These are phyloP conservation scores for Andrena haemorrhoa DNA, from an alignment of 2,888 invertebrate species.

Conservation along the genomic window DNA sequence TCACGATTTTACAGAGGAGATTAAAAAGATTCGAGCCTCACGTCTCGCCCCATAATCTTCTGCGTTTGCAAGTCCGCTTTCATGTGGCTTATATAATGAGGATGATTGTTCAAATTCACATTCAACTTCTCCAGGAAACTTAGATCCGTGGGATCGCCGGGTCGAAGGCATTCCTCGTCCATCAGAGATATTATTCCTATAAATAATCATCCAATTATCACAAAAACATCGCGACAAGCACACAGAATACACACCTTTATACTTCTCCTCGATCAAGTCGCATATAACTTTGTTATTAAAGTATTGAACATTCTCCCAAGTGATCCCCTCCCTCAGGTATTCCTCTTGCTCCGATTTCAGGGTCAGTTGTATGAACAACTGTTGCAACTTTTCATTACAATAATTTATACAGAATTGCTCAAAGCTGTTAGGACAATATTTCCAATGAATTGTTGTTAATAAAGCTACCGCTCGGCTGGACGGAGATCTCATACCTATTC, in stretches of 20 bases:
- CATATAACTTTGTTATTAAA: conserved; percentile 98
- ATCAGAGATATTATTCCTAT: conserved; percentile 92
- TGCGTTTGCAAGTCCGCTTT: conserved; percentile 92
- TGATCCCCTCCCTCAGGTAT: conserved; percentile 95
- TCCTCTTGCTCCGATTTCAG: conserved; percentile 97
- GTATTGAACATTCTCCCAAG: conserved; percentile 95
- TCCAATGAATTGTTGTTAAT: neutral
- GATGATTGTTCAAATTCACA: conserved; percentile 90
- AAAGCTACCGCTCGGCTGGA: neutral
- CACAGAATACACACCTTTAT: conserved; percentile 88
- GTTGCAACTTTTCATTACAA: conserved; percentile 98
- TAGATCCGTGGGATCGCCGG: conserved; percentile 93
- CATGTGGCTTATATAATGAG: conserved; percentile 93
- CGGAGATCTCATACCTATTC: conserved; percentile 88
- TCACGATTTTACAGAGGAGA: neutral
- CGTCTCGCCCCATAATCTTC: conserved; percentile 94
- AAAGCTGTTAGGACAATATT: conserved; percentile 86
- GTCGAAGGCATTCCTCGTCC: conserved; percentile 97
- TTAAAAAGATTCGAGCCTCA: conserved; percentile 83
- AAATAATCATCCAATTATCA: neutral
- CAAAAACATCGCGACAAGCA: neutral
- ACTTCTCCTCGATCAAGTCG: conserved; percentile 95
- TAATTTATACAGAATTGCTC: conserved; percentile 98
- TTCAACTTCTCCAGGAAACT: conserved; percentile 94
- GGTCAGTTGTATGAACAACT: conserved; percentile 96